Conservation (phyloP, 2,888 invertebrate genomes). For the Leptura quadrifasciata region DNA sequence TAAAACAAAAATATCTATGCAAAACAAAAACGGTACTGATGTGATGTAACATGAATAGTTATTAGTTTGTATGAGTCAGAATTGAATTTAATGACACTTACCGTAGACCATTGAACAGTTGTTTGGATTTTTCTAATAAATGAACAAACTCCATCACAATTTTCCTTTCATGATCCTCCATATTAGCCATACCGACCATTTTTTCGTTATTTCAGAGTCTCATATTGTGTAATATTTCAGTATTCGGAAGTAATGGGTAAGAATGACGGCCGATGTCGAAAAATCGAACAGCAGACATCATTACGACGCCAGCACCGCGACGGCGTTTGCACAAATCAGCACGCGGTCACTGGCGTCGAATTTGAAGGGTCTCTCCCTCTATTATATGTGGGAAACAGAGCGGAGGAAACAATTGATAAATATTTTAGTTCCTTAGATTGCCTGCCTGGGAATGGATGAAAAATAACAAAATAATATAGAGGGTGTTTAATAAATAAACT, state of each 20-base stretch:
- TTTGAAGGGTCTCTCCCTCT: slow-evolving; percentile 5
- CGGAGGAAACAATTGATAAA: neutral
- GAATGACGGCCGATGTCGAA: slow-evolving; percentile 66
- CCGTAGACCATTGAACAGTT: slow-evolving; percentile 96
- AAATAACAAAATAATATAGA: neutral
- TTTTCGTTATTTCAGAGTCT: slow-evolving; percentile 64
- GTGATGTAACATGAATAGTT: slow-evolving; percentile 20
- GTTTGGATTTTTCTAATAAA: slow-evolving; percentile 96
- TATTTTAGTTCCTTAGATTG: too few species aligned
- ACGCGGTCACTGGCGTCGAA: slow-evolving; percentile 21
- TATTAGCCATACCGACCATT: slow-evolving; percentile 86
- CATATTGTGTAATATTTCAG: slow-evolving; percentile 54
- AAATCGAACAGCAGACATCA: slow-evolving; percentile 72
- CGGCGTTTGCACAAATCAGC: slow-evolving; percentile 49
- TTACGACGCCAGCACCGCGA: slow-evolving; percentile 66
- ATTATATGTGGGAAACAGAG: neutral
- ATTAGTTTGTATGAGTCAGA: slow-evolving; percentile 18
- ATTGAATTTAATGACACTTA: slow-evolving; percentile 69
- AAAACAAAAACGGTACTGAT: slow-evolving; percentile 17
- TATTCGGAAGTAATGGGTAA: slow-evolving; percentile 46
- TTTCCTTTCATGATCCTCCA: slow-evolving; percentile 92
- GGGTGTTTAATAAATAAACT: too few species aligned
- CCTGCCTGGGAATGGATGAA: too few species aligned
- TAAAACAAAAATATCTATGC: slow-evolving; percentile 71
- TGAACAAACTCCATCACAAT: slow-evolving; percentile 97